Evolutionary conservation across 2,888 invertebrate species (phyloP).

Genomic region (Drosophila quinaria): DNA sequence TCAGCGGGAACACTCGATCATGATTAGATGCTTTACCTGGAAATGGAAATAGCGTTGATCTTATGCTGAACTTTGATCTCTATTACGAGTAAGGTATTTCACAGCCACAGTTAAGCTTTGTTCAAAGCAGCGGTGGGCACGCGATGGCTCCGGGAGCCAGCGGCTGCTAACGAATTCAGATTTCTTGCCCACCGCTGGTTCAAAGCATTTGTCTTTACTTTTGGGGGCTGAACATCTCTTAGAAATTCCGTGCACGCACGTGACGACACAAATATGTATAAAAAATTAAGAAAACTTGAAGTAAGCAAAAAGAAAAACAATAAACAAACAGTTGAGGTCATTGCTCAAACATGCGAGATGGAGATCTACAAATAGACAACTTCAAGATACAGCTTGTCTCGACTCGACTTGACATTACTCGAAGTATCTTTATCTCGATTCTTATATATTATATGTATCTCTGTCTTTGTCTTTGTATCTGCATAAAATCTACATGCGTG

Average conservation of each 20-base stretch:
- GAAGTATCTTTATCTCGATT: constrained; percentile 6
- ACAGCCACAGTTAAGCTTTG: too few relatives aligned
- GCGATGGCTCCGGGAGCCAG: too few relatives aligned
- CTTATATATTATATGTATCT: constrained; percentile 4
- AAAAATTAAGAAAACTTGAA: constrained; percentile 2
- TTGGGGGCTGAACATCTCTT: constrained; percentile 20
- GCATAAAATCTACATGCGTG: constrained; percentile 35
- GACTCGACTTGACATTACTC: constrained; percentile 4
- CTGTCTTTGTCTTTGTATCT: constrained; percentile 18
- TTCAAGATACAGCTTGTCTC: constrained; percentile 4
- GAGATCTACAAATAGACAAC: constrained; percentile 51
- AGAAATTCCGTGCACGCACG: constrained; percentile 47
- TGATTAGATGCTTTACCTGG: constrained; percentile 11
- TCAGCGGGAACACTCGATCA: constrained; percentile 23
- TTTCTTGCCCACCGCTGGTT: too few relatives aligned
- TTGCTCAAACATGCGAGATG: constrained; percentile 55
- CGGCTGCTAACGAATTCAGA: too few relatives aligned
- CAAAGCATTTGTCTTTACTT: constrained; percentile 16
- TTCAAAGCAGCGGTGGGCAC: too few relatives aligned
- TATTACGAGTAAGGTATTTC: too few relatives aligned
- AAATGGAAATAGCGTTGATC: constrained; percentile 15
- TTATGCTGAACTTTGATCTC: constrained; percentile 37
- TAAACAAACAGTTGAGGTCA: constrained; percentile 66
- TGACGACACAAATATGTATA: constrained; percentile 19
- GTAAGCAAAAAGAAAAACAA: constrained; percentile 35